Evolutionary conservation across 2,113 vertebrate species (phyloP).

Genomic region (Siniperca chuatsi): DNA sequence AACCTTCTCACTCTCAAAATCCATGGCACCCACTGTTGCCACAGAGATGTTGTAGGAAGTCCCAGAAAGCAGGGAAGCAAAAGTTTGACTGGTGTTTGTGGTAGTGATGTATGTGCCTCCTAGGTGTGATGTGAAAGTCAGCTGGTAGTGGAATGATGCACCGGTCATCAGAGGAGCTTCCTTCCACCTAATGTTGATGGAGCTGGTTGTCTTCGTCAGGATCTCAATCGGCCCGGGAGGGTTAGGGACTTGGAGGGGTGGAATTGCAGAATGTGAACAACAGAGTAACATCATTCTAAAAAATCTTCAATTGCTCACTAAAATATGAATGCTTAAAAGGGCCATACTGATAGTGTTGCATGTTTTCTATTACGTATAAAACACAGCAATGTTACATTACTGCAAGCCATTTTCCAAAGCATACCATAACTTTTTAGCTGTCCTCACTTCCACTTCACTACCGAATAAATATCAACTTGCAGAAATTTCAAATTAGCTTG

Average conservation of each 20-base stretch:
- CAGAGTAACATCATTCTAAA: not conserved
- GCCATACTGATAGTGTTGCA: not conserved
- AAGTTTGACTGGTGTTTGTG: not conserved
- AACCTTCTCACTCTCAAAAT: constrained; percentile 56
- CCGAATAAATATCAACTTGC: not conserved
- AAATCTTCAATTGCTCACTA: not conserved
- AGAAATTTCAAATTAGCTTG: not conserved
- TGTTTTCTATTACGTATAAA: not conserved
- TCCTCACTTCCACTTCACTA: not conserved
- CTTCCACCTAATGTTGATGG: constrained; percentile 58
- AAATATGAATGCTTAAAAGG: not conserved
- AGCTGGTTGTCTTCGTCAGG: constrained; percentile 35
- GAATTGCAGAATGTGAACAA: not conserved
- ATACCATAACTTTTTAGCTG: not conserved
- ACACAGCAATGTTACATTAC: not conserved
- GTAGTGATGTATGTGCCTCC: rapidly evolving
- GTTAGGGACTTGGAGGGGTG: constrained; percentile 73
- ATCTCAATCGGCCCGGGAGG: constrained; percentile 61
- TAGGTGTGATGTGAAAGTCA: not conserved
- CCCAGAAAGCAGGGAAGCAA: constrained; percentile 67
- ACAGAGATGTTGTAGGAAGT: constrained; percentile 74
- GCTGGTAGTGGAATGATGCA: constrained; percentile 54
- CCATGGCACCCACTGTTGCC: constrained; percentile 60
- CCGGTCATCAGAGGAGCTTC: constrained; percentile 57
- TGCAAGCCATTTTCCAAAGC: not conserved